Percentiles rank a stretch among this genome's conserved stretches.
phyloP scores from a whole-genome alignment of 2,113 vertebrate genomes.

The Neotoma lepida region DNA sequence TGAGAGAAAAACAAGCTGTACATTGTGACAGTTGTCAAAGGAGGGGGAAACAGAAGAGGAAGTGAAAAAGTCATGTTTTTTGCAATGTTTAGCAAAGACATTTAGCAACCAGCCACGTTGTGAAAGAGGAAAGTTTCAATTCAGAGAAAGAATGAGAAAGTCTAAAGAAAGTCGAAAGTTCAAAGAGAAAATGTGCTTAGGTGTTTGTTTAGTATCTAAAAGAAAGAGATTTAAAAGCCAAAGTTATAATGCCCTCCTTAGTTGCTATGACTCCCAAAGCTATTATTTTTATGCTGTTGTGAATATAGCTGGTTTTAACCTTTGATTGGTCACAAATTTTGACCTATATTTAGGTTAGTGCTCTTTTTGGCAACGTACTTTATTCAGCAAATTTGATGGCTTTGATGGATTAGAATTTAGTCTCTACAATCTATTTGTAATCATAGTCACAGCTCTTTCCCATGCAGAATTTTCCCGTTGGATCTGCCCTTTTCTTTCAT shows the following conservation, averaged over 20 bases:
- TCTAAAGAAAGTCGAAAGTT: neutral
- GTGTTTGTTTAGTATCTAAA: neutral
- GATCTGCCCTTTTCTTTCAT: neutral
- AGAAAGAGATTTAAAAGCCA: neutral
- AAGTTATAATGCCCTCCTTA: neutral
- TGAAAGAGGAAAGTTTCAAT: neutral
- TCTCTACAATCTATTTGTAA: neutral
- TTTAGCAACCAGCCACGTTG: neutral
- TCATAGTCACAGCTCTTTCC: neutral
- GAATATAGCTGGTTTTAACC: neutral
- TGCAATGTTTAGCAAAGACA: neutral
- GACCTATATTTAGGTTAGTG: neutral
- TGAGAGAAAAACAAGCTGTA: neutral
- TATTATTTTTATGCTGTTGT: neutral
- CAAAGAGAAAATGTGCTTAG: neutral
- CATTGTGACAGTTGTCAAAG: too few species aligned
- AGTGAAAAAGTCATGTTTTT: neutral
- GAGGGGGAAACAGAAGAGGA: neutral
- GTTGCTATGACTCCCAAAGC: neutral
- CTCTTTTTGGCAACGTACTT: neutral
- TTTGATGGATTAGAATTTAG: neutral
- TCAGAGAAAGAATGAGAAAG: neutral
- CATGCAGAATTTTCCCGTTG: neutral
- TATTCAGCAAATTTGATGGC: neutral
- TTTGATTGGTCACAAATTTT: neutral